Base-by-base conservation (phyloP, 2,888 invertebrate genomes). In the Amiota communis region DNA sequence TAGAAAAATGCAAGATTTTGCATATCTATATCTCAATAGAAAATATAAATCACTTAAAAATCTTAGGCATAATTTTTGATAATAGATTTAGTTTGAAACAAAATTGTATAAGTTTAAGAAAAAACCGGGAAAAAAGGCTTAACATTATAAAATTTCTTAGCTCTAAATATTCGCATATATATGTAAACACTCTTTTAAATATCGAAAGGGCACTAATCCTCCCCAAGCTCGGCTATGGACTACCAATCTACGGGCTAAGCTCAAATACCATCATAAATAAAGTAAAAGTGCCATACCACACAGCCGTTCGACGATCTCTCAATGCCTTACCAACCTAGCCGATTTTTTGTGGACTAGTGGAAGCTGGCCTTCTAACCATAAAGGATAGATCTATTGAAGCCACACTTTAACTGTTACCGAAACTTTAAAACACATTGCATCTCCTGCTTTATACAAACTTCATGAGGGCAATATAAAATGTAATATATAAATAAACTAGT, bases 61-160 rank as follows among this genome's bases (percentile, higher is more conserved):
- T n/a, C 13, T 36, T 73, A 73, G 70, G 72, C 67, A 46, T 72
- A 13, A 71, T 53, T 8, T 8, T 74, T 57, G 71, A 73, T 48
- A 73, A 48, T 36, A 61, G 73, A 67, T 69, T 74, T 48, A 74
- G 69, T 20, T 67, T 76, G 61, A 73, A 67, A 23, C 68, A 74
- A 69, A 75, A 78, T 3, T 76, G 73, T 48, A 36, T 51, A 48
- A 65, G 53, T 70, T 77, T 63, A 74, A 56, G n/a, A 71, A 63
- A 70, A 23, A 75, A 49, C 13, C 49, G 75, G 20, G 69, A 70
- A 69, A 64, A 71, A 59, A 70, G 72, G 48, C 67, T 74, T 23
- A 77, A 68, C 56, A 75, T 73, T n/a, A 75, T 78, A 56, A 75
- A 76, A 64, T 76, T 67, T 64, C 51, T 78, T 61, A 46, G 48